Base-by-base conservation (phyloP, 2,888 invertebrate genomes). In the Selenia dentaria region DNA sequence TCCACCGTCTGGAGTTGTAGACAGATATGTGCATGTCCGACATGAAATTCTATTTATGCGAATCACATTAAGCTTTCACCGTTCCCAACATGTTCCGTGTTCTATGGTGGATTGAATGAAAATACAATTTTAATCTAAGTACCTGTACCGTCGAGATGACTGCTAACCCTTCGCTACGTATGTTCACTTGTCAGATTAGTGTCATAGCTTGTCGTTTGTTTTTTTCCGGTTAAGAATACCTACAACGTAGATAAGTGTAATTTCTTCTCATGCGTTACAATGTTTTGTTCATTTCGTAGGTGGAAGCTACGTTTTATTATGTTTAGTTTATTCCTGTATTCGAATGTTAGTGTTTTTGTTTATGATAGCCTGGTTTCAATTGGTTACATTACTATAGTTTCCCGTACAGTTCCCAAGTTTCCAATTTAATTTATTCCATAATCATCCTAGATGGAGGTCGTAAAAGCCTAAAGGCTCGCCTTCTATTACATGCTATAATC, bases 21-120 rank as follows among this genome's bases (percentile, higher is more conserved):
- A 58, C 56, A 52, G 57, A 51, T 51, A 54, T 54, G 59, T 64
- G 65, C 64, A 67, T 66, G 67, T 70, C 64, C 62, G 64, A 64
- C 57, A 66, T 76, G 75, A 75, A 79, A 77, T 80, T 77, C 76
- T 79, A 73, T 83, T 82, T 80, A 73, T 73, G 74, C 74, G 74
- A 71, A 79, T 77, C 71, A 73, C 75, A 79, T 76, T 67, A 66
- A 68, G 72, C 74, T 79, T 74, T 76, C 74, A 71, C 75, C 72
- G 68, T 63, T 65, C 66, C 61, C 58, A 67, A 68, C 68, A 67
- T 68, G 70, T 71, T 66, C 67, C 64, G 69, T 62, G 60, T 70
- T 67, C 62, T 57, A 59, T 63, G 54, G 61, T 60, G 65, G 62
- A 64, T 66, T 68, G 66, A 70, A 69, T 71, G 66, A 65, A 70